These are phyloP conservation scores for Ashinkailepas kermadecensis DNA, from an alignment of 2,888 invertebrate species.

Conservation along the genomic window DNA sequence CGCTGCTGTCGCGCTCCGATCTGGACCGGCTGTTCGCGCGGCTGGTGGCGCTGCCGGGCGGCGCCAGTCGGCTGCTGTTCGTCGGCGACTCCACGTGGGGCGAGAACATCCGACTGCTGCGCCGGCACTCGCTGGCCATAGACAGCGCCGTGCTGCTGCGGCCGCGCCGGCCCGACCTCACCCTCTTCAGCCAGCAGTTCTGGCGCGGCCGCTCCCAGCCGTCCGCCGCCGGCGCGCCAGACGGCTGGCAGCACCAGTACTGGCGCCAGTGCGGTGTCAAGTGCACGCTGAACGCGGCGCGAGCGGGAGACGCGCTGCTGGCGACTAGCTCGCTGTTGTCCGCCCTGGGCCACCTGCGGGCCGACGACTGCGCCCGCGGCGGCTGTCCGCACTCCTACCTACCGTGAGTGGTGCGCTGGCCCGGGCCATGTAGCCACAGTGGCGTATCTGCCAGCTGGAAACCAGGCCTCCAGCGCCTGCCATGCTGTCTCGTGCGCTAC, in stretches of 20 bases:
- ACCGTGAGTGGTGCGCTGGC: background rate
- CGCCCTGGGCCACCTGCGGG: background rate
- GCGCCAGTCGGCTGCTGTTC: constrained; percentile 27
- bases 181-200: background rate
- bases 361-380: background rate
- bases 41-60: constrained; percentile 9
- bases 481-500: too few relatives aligned
- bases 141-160: constrained; percentile 3
- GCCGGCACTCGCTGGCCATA: constrained; percentile 5
- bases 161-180: background rate
- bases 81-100: constrained; percentile 32
- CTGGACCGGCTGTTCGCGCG: background rate
- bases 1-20: background rate
- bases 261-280: constrained; percentile 8
- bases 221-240: background rate
- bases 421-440: too few relatives aligned
- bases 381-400: background rate
- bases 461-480: too few relatives aligned
- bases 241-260: background rate
- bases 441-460: too few relatives aligned
- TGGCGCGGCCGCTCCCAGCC: background rate
- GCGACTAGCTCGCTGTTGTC: background rate
- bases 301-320: background rate
- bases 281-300: background rate
- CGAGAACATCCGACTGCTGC: constrained; percentile 29